These are phyloP conservation scores for Contarinia nasturtii DNA, from an alignment of 1,140 invertebrate species.

Conservation along the genomic window DNA sequence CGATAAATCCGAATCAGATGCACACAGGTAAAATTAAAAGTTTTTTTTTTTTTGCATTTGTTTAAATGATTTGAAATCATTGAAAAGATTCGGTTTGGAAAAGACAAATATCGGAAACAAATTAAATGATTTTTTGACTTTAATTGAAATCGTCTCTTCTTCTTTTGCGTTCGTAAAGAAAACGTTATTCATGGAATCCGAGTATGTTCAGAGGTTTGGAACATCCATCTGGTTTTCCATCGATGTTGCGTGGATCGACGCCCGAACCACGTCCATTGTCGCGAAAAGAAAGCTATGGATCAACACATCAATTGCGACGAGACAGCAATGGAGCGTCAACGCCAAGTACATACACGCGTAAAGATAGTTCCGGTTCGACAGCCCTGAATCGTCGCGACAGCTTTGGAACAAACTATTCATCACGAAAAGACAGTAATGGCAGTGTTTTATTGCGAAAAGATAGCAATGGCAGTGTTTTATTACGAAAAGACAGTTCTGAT, in stretches of 20 bases:
- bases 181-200: not conserved
- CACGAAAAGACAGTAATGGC: not conserved
- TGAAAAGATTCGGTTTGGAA: too few relatives aligned
- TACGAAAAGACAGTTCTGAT: not conserved
- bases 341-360: not conserved
- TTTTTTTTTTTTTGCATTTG: too few relatives aligned
- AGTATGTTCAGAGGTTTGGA: not conserved
- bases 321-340: not conserved
- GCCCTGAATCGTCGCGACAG: not conserved
- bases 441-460: not conserved
- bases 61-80: too few relatives aligned
- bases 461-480: not conserved
- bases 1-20: too few relatives aligned
- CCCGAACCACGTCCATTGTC: not conserved
- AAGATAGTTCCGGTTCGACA: not conserved
- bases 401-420: not conserved
- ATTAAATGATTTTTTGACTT: not conserved
- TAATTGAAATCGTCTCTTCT: not conserved
- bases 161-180: not conserved
- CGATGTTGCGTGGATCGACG: not conserved
- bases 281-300: not conserved
- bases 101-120: too few relatives aligned
- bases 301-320: not conserved
- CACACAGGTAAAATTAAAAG: too few relatives aligned
- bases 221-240: slow-evolving; percentile 2